These are phyloP conservation scores for Pseudobourletiella spinata DNA, from an alignment of 1,140 invertebrate genomes.

Conservation along the genomic window DNA sequence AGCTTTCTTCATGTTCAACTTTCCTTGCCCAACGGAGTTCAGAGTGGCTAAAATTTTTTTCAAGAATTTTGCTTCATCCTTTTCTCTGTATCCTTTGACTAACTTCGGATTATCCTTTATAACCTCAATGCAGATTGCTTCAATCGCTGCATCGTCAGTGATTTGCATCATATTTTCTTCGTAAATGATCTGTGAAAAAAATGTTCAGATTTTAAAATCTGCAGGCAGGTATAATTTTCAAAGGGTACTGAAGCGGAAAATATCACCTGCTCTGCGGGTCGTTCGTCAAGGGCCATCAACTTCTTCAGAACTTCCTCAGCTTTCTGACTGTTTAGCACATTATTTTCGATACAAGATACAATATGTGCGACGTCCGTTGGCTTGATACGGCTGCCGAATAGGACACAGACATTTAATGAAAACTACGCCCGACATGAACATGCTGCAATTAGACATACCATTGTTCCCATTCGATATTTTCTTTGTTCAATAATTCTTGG, in stretches of 20 bases:
- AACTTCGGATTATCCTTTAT: slow-evolving; percentile 57
- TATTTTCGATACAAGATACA: slow-evolving; percentile 49
- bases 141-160: slow-evolving; percentile 50
- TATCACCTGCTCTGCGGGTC: slow-evolving; percentile 41
- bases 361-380: slow-evolving; percentile 48
- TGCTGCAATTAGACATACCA: no score
- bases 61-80: slow-evolving; percentile 7
- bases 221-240: no score
- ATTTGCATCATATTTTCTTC: slow-evolving; percentile 56
- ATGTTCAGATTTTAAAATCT: slow-evolving; percentile 6
- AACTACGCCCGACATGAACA: no score
- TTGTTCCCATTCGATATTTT: slow-evolving; percentile 48
- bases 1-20: slow-evolving; percentile 22
- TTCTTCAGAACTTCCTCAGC: slow-evolving; percentile 48
- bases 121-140: slow-evolving; percentile 51
- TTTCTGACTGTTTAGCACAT: slow-evolving; percentile 52
- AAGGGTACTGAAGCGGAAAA: no score
- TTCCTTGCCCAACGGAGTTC: background rate
- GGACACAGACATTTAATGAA: no score
- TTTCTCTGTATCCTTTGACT: slow-evolving; percentile 40
- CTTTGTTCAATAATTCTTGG: slow-evolving; percentile 53
- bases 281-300: slow-evolving; percentile 44
- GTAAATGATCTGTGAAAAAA: slow-evolving; percentile 48
- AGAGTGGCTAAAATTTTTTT: slow-evolving; percentile 21
- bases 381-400: slow-evolving; percentile 43